Percentiles rank a stretch among this genome's conserved stretches.
These are phyloP conservation scores for Poecilia gillii DNA, from an alignment of 2,797 vertebrate genomes.

Conservation along the genomic window DNA sequence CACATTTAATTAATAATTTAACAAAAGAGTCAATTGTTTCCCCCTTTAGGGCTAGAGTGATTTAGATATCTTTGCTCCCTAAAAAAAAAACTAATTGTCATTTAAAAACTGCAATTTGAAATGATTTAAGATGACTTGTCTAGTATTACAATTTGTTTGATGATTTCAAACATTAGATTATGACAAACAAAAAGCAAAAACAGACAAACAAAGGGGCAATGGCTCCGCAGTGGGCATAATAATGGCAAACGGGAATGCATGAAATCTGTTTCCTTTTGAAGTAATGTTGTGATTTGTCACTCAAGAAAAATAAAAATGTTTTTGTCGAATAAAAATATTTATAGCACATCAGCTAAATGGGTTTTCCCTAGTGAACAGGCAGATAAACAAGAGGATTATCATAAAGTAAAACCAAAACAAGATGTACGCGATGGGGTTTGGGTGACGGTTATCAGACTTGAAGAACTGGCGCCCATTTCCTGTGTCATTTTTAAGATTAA, in stretches of 20 bases:
- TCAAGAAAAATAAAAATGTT: constrained; percentile 15
- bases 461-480: constrained; percentile 8
- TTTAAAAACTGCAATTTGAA: background rate
- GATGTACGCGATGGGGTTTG: constrained; percentile 27
- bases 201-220: background rate
- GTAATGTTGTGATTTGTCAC: background rate
- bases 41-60: background rate
- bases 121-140: background rate
- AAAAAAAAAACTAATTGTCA: background rate
- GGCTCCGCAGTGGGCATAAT: background rate
- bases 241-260: background rate
- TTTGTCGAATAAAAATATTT: constrained; percentile 11
- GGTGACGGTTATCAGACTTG: constrained; percentile 7
- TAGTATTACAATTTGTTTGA: background rate
- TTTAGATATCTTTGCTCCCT: background rate
- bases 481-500: background rate
- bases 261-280: background rate
- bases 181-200: background rate
- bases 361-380: constrained; percentile 15
- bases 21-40: background rate
- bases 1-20: background rate
- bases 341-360: background rate
- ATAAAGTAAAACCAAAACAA: constrained; percentile 38
- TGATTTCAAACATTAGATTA: background rate
- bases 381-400: constrained; percentile 39